phyloP scores from a whole-genome alignment of 1,140 invertebrate species.

The Drosophila jambulina region DNA sequence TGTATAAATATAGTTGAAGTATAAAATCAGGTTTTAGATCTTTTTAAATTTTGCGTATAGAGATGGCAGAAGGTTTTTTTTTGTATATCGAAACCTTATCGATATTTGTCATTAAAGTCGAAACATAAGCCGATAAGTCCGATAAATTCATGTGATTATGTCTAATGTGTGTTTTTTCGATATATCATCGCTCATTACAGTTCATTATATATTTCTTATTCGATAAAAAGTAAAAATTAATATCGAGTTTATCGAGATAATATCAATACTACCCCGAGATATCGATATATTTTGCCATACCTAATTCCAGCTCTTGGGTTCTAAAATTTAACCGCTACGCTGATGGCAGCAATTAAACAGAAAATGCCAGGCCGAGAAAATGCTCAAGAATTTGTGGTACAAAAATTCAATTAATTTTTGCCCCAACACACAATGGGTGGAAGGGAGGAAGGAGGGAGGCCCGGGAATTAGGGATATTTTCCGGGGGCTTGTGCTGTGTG shows the following conservation, averaged over 20 bases:
- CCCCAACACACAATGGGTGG: slow-evolving; percentile 29
- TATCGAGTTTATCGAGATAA: background rate
- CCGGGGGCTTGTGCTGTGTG: slow-evolving; percentile 22
- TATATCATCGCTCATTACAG: no score
- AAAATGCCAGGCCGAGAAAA: slow-evolving; percentile 73
- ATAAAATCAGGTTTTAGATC: background rate
- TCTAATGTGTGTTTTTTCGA: background rate
- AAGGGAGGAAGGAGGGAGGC: background rate
- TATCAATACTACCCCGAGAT: background rate
- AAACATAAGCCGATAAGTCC: no score
- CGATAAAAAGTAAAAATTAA: background rate
- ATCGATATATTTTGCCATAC: background rate
- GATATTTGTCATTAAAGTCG: background rate
- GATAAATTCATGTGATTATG: background rate
- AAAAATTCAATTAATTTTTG: slow-evolving; percentile 82
- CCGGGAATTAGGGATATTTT: slow-evolving; percentile 8
- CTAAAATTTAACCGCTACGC: slow-evolving; percentile 73
- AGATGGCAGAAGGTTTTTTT: no score
- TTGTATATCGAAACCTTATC: background rate
- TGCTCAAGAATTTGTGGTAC: slow-evolving; percentile 80
- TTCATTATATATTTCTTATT: background rate
- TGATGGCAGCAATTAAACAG: slow-evolving; percentile 79
- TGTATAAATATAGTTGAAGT: background rate
- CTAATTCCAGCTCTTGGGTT: slow-evolving; percentile 32
- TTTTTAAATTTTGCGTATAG: background rate